Conservation (phyloP, 1,140 invertebrate genomes). For the Caenorhabditis brenneri region DNA sequence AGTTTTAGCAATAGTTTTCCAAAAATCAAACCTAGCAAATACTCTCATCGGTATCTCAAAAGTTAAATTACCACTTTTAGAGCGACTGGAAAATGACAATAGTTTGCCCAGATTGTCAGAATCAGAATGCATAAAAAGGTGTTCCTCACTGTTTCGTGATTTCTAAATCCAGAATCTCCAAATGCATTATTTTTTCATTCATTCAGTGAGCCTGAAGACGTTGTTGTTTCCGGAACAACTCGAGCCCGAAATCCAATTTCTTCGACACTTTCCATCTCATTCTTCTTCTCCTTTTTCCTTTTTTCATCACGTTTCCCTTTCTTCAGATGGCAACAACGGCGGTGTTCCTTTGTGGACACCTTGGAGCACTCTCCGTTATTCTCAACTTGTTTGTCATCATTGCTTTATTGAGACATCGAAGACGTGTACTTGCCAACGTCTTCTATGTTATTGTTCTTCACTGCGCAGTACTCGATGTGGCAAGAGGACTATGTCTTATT, state of each 20-base stretch:
- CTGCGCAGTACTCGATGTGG: slow-evolving; percentile 68
- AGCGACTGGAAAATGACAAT: no score
- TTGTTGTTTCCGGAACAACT: slow-evolving; percentile 37
- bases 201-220: slow-evolving; percentile 24
- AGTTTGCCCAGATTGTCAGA: no score
- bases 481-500: slow-evolving; percentile 66
- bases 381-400: slow-evolving; percentile 66
- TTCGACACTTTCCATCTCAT: background rate
- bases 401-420: slow-evolving; percentile 57
- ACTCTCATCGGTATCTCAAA: no score
- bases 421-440: slow-evolving; percentile 65
- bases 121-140: no score
- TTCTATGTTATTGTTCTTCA: slow-evolving; percentile 70
- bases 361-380: slow-evolving; percentile 64
- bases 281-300: background rate
- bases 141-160: no score
- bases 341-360: slow-evolving; percentile 61
- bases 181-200: slow-evolving; percentile 1
- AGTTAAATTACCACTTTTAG: no score
- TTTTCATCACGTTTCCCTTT: background rate
- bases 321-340: slow-evolving; percentile 52
- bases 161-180: no score
- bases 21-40: no score
- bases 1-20: no score
- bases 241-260: slow-evolving; percentile 34